A percentile compares a stretch with the other conserved stretches of the same genome.
Conservation (phyloP, 2,797 vertebrate species). For the Graptemys geographica region DNA sequence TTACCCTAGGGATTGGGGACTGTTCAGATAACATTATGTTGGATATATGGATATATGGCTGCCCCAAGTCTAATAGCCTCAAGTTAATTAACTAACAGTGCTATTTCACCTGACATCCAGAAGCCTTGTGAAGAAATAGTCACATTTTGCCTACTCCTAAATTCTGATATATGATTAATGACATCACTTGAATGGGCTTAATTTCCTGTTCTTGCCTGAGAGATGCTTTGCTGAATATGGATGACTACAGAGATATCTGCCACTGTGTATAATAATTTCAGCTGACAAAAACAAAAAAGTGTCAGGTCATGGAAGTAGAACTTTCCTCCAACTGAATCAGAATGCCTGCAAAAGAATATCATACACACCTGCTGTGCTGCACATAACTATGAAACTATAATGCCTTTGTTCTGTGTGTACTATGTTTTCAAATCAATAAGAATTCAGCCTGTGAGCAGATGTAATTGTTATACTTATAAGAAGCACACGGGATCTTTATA, state of each 20-base stretch:
- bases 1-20: not conserved
- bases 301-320: not conserved
- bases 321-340: not conserved
- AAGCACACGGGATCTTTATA: too few species aligned
- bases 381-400: not conserved
- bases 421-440: rapidly evolving
- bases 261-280: rapidly evolving
- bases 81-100: not conserved
- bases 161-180: not conserved
- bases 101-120: not conserved
- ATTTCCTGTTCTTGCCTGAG: not conserved
- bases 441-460: not conserved
- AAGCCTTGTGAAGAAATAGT: not conserved
- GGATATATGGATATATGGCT: not conserved
- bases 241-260: not conserved
- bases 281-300: not conserved
- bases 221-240: not conserved
- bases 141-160: slow-evolving; percentile 29
- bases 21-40: not conserved
- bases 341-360: not conserved
- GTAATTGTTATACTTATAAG: not conserved
- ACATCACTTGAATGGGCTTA: not conserved
- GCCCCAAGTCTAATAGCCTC: slow-evolving; percentile 5
- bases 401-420: rapidly evolving
- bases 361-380: not conserved